A percentile compares a stretch with the other conserved stretches of the same genome.
Conservation (phyloP, 2,797 vertebrate species). For the Falco naumanni region DNA sequence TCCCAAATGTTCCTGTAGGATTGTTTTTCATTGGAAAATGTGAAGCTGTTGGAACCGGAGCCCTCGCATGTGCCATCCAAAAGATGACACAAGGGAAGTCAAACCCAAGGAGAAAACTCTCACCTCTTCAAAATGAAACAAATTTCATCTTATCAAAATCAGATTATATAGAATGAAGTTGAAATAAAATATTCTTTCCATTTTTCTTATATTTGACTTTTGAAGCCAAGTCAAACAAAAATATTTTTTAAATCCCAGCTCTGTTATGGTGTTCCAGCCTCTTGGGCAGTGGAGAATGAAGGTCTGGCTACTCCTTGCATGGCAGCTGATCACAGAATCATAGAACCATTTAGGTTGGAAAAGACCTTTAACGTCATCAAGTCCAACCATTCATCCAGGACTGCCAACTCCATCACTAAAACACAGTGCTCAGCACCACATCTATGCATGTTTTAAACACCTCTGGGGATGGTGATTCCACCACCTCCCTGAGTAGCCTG, state of each 20-base stretch:
- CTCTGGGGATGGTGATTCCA: no score
- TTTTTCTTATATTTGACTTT: neutral
- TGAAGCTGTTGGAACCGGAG: neutral
- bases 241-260: neutral
- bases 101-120: neutral
- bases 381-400: no score
- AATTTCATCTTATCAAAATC: neutral
- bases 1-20: neutral
- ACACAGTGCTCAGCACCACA: no score
- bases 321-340: neutral
- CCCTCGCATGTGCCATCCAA: neutral
- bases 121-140: neutral
- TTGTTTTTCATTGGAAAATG: neutral
- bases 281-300: neutral
- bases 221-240: neutral
- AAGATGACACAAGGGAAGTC: neutral
- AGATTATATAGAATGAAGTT: neutral
- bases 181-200: neutral
- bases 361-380: no score
- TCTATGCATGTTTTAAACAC: no score
- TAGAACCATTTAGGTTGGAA: no score
- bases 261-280: neutral
- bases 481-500: no score
- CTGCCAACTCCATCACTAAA: no score
- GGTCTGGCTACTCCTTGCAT: neutral